A percentile compares a stretch with the other conserved stretches of the same genome.
phyloP scores from a whole-genome alignment of 2,888 invertebrate species.

The Pandemis heparana region DNA sequence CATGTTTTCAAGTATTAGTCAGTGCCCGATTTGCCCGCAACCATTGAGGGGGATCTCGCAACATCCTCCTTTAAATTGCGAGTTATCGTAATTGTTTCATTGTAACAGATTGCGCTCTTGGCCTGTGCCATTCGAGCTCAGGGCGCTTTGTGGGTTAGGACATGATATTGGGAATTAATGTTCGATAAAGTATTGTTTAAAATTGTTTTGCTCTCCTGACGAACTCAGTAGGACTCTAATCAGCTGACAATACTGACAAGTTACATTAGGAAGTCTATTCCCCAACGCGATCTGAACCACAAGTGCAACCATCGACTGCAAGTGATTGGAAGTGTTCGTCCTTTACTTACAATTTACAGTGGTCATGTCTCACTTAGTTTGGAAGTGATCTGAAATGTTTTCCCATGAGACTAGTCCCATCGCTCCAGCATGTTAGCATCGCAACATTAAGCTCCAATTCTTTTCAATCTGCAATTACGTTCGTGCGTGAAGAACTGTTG shows the following conservation, averaged over 20 bases:
- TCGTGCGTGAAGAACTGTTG: background rate
- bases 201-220: background rate
- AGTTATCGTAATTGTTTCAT: slow-evolving; percentile 85
- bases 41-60: slow-evolving; percentile 81
- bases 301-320: background rate
- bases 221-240: background rate
- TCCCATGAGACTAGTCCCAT: background rate
- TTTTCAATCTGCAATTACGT: background rate
- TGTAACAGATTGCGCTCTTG: slow-evolving; percentile 78
- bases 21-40: slow-evolving; percentile 70
- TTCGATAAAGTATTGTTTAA: background rate
- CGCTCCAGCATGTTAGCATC: background rate
- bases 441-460: background rate
- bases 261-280: background rate
- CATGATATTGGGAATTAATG: slow-evolving; percentile 35
- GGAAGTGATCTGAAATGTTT: background rate
- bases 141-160: slow-evolving; percentile 56
- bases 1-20: slow-evolving; percentile 58
- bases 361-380: background rate
- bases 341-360: background rate
- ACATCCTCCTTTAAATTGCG: slow-evolving; percentile 85
- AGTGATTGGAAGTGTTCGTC: background rate
- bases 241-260: too few species aligned
- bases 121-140: slow-evolving; percentile 63
- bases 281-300: background rate